Conservation (phyloP, 2,113 vertebrate species). For the Lagopus muta region DNA sequence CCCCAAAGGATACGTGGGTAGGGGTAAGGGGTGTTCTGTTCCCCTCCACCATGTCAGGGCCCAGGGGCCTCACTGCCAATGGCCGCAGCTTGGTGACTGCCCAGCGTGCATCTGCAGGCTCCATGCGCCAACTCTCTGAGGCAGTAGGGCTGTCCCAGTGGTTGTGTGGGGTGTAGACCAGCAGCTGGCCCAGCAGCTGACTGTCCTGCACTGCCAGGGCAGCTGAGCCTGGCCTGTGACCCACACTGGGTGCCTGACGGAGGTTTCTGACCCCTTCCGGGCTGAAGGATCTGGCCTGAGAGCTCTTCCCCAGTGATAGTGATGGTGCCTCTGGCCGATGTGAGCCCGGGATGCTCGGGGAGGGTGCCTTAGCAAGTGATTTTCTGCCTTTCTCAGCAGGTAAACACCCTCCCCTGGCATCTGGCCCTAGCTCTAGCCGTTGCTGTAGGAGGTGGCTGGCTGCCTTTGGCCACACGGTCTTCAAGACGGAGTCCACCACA, state of each 20-base stretch:
- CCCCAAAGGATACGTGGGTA: slow-evolving; percentile 91
- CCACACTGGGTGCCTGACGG: slow-evolving; percentile 70
- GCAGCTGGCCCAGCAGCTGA: slow-evolving; percentile 84
- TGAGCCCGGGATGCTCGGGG: not conserved
- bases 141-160: slow-evolving; percentile 70
- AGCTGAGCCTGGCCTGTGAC: slow-evolving; percentile 75
- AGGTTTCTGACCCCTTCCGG: slow-evolving; percentile 75
- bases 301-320: slow-evolving; percentile 75
- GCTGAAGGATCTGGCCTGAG: slow-evolving; percentile 62
- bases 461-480: slow-evolving; percentile 76
- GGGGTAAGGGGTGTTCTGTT: slow-evolving; percentile 79
- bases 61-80: slow-evolving; percentile 71
- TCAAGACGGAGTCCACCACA: slow-evolving; percentile 89
- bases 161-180: slow-evolving; percentile 76
- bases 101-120: slow-evolving; percentile 80
- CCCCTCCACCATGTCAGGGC: slow-evolving; percentile 65
- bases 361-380: not conserved
- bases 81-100: slow-evolving; percentile 78
- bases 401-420: not conserved
- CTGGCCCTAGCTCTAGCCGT: not conserved
- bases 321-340: slow-evolving; percentile 77
- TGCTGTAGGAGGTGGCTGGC: slow-evolving; percentile 56
- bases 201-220: slow-evolving; percentile 77
- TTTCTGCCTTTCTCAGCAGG: slow-evolving; percentile 22
- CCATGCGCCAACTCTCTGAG: slow-evolving; percentile 70